These are phyloP conservation scores for Phymastichus coffea DNA, from an alignment of 1,140 invertebrate genomes.

Conservation along the genomic window DNA sequence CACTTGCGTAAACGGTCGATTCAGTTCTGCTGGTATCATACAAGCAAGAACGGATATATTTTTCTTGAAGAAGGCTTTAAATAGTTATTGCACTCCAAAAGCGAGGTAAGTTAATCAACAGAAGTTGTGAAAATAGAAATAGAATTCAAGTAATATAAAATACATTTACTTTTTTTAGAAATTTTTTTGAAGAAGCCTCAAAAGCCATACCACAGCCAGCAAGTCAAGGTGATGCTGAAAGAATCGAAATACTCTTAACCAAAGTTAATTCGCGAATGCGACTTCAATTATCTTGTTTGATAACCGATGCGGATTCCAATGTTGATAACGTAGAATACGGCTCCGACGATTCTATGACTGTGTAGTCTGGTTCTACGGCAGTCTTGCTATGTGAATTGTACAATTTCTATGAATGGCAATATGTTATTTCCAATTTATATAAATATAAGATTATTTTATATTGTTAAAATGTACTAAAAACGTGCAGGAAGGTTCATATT, in stretches of 20 bases:
- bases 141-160: slow-evolving; percentile 10
- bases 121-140: too few relatives aligned
- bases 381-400: too few relatives aligned
- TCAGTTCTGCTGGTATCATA: slow-evolving; percentile 66
- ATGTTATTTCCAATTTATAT: slow-evolving; percentile 17
- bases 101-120: slow-evolving; percentile 54
- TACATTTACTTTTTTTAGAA: slow-evolving; percentile 41
- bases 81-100: slow-evolving; percentile 56
- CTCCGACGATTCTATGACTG: background rate
- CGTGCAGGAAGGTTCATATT: slow-evolving; percentile 4
- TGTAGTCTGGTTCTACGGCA: slow-evolving; percentile 6
- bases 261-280: slow-evolving; percentile 50
- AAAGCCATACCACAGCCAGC: slow-evolving; percentile 60
- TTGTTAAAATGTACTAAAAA: background rate
- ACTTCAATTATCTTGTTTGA: slow-evolving; percentile 50
- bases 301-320: slow-evolving; percentile 31
- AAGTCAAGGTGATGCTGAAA: slow-evolving; percentile 47
- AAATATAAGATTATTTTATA: slow-evolving; percentile 2
- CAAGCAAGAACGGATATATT: slow-evolving; percentile 69
- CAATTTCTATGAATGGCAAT: too few relatives aligned
- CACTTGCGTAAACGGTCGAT: slow-evolving; percentile 70
- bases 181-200: slow-evolving; percentile 63
- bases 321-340: background rate
- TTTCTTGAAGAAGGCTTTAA: slow-evolving; percentile 60
- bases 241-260: slow-evolving; percentile 46